Evolutionary conservation across 2,797 vertebrate genomes (phyloP).

Genomic region (Vespertilio murinus): DNA sequence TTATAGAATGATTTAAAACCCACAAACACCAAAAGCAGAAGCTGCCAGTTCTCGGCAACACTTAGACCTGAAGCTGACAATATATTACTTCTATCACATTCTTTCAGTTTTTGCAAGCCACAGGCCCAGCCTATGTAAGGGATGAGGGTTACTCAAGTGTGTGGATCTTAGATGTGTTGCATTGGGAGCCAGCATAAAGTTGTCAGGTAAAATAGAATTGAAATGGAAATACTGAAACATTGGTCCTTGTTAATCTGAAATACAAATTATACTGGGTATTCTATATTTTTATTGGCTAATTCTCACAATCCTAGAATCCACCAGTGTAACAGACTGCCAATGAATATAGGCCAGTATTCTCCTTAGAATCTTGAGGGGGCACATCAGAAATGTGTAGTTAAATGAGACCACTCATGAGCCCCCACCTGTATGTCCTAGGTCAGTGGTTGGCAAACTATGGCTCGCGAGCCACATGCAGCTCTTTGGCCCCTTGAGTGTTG

Average conservation of each 20-base stretch:
- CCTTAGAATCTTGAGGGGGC: background rate
- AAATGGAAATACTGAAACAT: background rate
- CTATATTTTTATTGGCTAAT: background rate
- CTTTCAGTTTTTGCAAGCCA: background rate
- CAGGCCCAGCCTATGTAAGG: background rate
- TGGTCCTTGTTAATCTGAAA: background rate
- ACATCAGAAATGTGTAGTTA: background rate
- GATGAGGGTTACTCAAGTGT: background rate
- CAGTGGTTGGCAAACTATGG: background rate
- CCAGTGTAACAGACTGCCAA: background rate
- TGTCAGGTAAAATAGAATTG: background rate
- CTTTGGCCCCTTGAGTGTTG: too few species aligned
- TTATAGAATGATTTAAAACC: background rate
- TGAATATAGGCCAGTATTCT: background rate
- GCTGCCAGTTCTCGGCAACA: background rate
- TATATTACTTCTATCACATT: background rate
- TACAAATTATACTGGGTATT: background rate
- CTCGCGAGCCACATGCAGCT: too few species aligned
- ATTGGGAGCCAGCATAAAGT: background rate
- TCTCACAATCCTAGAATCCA: background rate
- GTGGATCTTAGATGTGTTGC: background rate
- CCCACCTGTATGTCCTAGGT: background rate
- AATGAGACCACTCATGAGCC: background rate
- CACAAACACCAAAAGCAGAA: background rate
- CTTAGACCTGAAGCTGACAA: background rate